Conservation (phyloP, 2,888 invertebrate genomes). For the Microplitis manilae region DNA sequence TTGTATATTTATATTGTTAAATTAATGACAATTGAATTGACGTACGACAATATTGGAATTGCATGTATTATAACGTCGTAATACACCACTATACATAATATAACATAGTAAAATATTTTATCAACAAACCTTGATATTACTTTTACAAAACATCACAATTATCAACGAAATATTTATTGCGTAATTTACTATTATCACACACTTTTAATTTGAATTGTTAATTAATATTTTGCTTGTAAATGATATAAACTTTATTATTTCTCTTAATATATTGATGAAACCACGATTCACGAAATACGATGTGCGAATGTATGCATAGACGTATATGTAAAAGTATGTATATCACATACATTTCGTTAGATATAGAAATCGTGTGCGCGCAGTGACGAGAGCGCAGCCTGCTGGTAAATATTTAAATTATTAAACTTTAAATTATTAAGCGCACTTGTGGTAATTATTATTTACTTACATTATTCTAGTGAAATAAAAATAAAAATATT, state of each 20-base stretch:
- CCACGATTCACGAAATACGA: constrained; percentile 3
- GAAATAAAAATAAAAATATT: no score
- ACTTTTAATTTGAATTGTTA: background rate
- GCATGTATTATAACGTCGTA: constrained; percentile 28
- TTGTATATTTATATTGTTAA: background rate
- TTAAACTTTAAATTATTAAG: background rate
- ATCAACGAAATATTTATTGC: constrained; percentile 56
- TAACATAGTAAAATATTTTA: constrained; percentile 6
- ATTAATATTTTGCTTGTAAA: background rate
- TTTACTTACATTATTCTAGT: no score
- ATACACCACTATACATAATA: background rate
- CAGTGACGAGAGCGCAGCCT: background rate
- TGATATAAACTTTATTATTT: background rate
- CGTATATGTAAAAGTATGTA: background rate
- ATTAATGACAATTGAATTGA: constrained; percentile 2
- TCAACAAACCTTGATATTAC: constrained; percentile 67
- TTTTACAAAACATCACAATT: constrained; percentile 70
- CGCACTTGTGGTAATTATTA: background rate
- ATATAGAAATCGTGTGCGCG: background rate
- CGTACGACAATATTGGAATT: constrained; percentile 25
- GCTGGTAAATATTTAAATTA: background rate
- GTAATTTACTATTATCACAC: constrained; percentile 12
- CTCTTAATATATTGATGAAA: background rate
- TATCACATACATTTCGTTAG: background rate
- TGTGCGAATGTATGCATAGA: background rate